Evolutionary conservation across 2,888 invertebrate species (phyloP), one percentile per base, ranked within the genome.

Genomic region (Selenia dentaria): DNA sequence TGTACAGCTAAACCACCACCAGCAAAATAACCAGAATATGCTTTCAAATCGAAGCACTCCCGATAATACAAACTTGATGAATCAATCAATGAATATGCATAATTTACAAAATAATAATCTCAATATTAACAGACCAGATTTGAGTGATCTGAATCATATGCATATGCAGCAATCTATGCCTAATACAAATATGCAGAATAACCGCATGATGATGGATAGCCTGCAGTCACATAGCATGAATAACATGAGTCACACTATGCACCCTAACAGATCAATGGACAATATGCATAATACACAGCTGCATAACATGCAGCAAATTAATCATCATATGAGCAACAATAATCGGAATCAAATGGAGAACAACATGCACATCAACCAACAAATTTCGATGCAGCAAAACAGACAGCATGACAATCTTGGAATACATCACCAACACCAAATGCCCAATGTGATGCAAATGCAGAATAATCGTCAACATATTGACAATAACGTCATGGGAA

Each of bases 391-490:
- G 70, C 86, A 82, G 62, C 85, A 83, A 61, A 86, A 81, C 50
- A 79, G 90, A 57, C 84, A 80, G 58, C 76, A 86, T 59, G 90
- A 90, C 16, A 85, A 82, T 62, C 70, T 79, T 12, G 62, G 70
- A 3, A 78, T 83, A 37, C 90, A 89, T 57, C 90, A 88, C 47
- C 89, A 87, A 61, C 89, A 90, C 64, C 89, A 84, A 68, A 85
- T 88, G 76, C 62, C 86, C 9, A 87, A 85, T 54, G 78, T 83
- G 8, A 90, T 90, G 86, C 89, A 89, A 57, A 80, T 88, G 50
- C 88, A 84, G 67, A 87, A 78, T 58, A 85, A 83, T 67, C 79
- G 81, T 0, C 67, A 74, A 14, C 87, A 89, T 49, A 75, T 84
- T 11, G 89, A 89, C 11, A 82, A 69, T 48, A 85, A 83, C 46